Evolutionary conservation across 53 echinoderm and acorn worm species (phyloP).

Genomic region (Hippasteria phrygiana): DNA sequence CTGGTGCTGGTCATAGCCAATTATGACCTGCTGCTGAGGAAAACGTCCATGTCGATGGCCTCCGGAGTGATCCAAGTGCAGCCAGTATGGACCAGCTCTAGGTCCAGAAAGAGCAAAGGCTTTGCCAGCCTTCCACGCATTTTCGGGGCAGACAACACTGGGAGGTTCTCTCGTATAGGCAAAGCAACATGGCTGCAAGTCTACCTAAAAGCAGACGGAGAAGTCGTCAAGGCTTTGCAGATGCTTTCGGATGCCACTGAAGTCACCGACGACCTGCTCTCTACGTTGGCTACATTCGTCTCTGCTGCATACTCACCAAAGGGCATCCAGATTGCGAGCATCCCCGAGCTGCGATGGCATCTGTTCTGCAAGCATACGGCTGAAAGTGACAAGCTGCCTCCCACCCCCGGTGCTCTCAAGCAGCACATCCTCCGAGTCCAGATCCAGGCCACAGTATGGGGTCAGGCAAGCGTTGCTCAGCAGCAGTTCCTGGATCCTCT

Average conservation of each 20-base stretch:
- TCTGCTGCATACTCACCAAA: conserved; percentile 56
- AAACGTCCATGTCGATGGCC: conserved; percentile 54
- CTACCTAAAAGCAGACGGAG: conserved; percentile 50
- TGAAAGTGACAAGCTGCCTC: conserved; percentile 61
- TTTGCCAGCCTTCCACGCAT: conserved; percentile 68
- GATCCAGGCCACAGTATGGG: conserved; percentile 56
- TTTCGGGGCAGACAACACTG: conserved; percentile 59
- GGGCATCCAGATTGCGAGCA: conserved; percentile 49
- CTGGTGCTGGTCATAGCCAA: conserved; percentile 58
- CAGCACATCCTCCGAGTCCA: conserved; percentile 61
- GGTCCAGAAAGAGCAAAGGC: conserved; percentile 59
- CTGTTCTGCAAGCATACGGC: conserved; percentile 60
- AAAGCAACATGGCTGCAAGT: conserved; percentile 50
- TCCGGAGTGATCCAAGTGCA: conserved; percentile 19
- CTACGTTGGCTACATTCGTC: conserved; percentile 46
- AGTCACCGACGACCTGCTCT: conserved; percentile 23
- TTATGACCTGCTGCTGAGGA: conserved; percentile 45
- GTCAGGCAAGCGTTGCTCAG: conserved; percentile 37
- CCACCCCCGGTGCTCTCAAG: conserved; percentile 44
- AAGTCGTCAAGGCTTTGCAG: conserved; percentile 47
- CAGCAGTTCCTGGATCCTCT: conserved; percentile 63
- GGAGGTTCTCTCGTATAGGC: conserved; percentile 57
- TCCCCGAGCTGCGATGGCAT: conserved; percentile 70
- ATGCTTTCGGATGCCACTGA: conserved; percentile 31
- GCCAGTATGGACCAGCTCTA: conserved; percentile 56